phyloP scores from a whole-genome alignment of 2,888 invertebrate genomes.

The Tetanocera ferruginea region DNA sequence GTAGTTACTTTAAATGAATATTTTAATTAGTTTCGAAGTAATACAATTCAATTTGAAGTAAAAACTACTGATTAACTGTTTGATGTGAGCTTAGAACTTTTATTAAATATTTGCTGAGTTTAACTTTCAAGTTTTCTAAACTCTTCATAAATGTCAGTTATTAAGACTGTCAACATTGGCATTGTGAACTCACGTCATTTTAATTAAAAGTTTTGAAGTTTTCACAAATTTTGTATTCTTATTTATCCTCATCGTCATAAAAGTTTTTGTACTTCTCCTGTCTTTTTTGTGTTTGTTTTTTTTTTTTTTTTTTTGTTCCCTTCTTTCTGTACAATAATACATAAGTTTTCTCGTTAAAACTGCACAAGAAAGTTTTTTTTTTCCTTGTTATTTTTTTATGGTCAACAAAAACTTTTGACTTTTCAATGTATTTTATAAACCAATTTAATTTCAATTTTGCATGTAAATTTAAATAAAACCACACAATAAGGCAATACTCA shows the following conservation, averaged over 20 bases:
- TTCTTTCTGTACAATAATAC: slow-evolving; percentile 33
- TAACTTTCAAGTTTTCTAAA: too few relatives aligned
- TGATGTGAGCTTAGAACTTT: too few relatives aligned
- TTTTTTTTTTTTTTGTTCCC: slow-evolving; percentile 23
- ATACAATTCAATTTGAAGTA: too few relatives aligned
- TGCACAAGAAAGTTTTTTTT: not conserved
- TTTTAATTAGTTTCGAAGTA: too few relatives aligned
- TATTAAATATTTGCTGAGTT: too few relatives aligned
- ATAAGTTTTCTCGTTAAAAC: slow-evolving; percentile 63
- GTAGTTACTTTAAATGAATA: too few relatives aligned
- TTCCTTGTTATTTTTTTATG: not conserved
- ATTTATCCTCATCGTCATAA: not conserved
- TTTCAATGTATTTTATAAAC: slow-evolving; percentile 51
- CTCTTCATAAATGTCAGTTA: too few relatives aligned
- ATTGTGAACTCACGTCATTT: not conserved
- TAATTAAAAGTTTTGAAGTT: slow-evolving; percentile 22
- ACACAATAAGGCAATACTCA: slow-evolving; percentile 39
- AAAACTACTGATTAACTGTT: too few relatives aligned
- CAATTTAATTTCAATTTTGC: slow-evolving; percentile 61
- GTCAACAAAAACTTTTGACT: slow-evolving; percentile 41
- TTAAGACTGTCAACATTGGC: not conserved
- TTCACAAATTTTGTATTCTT: not conserved
- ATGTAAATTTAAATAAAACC: slow-evolving; percentile 55
- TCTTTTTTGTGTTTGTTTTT: too few relatives aligned
- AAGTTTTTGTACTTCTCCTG: slow-evolving; percentile 6